These are phyloP conservation scores for Biston stratarius DNA, from an alignment of 2,888 invertebrate genomes.

Conservation along the genomic window DNA sequence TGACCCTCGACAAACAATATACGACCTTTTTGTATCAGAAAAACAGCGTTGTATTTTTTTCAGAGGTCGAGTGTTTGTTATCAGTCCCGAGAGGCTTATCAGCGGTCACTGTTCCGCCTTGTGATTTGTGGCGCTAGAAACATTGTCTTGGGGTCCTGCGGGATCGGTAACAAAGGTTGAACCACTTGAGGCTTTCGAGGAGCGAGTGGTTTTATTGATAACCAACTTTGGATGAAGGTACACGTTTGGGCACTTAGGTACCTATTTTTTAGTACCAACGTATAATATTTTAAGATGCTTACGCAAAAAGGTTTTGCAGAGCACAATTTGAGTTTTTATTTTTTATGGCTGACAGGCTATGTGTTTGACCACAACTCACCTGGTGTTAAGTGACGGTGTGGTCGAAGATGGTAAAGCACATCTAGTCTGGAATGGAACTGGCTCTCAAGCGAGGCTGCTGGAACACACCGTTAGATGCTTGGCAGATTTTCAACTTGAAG, in stretches of 20 bases:
- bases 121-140: constrained; percentile 34
- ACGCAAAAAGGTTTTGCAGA: no score
- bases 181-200: constrained; percentile 11
- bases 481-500: no score
- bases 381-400: no score
- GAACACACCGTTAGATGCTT: no score
- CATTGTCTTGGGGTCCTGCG: constrained; percentile 22
- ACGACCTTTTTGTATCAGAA: constrained; percentile 14
- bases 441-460: no score
- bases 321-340: no score
- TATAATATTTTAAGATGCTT: not conserved
- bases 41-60: constrained; percentile 6
- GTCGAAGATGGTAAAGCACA: no score
- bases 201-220: constrained; percentile 7
- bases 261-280: not conserved
- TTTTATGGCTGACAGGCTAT: no score
- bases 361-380: no score
- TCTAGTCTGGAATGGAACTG: no score
- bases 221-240: not conserved
- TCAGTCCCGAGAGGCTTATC: constrained; percentile 17
- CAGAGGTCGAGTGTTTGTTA: constrained; percentile 15
- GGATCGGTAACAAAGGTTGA: constrained; percentile 14
- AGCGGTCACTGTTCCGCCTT: constrained; percentile 7
- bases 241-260: not conserved
- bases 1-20: constrained; percentile 19